Base-by-base conservation (phyloP, 1,140 invertebrate species). In the Papilio machaon region DNA sequence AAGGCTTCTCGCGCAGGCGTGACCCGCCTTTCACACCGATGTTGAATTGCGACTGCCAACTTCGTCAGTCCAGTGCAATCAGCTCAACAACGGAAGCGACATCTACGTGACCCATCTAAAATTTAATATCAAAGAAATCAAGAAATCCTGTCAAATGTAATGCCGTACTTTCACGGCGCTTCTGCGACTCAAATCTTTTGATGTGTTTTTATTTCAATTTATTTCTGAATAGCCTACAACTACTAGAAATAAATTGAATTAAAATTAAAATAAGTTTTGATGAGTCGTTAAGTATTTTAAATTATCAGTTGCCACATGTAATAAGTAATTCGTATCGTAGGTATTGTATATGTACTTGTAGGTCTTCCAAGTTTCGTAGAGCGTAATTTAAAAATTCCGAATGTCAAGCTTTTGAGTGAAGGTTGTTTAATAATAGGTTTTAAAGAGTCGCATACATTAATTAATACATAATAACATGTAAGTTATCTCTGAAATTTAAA, bases 1-100 rank as follows among this genome's bases (percentile, higher is more conserved):
- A 85, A 85, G 88, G 82, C 47, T 77, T 82, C 83, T 79, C 80
- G 90, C 91, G 90, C 90, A 91, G 88, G 89, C 91, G 91, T 87
- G 83, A 81, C 80, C 47, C 19, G 47, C 47, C 46, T 77, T 49
- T 19, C 75, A 49, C 74, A 81, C 60, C 58, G 79, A 70, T 73
- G 54, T 60, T 80, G 79, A 81, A 35, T 73, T 30, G 75, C 30
- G 82, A 82, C 85, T 85, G 85, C 81, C 83, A 84, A 82, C 80
- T 67, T 47, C 83, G 81, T 81, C 78, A 78, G 84, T 80, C 85
- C 78, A 83, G 73, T 87, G 86, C 87, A 86, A 85, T 89, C 85
- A 84, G 81, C 58, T 84, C 77, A 84, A 84, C 80, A 82, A 81
- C 81, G 81, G 84, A 84, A 85, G 80, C 79, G 58, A 35, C 74